Base-by-base conservation (phyloP, 2,888 invertebrate species). In the Tolmerus cingulatus region DNA sequence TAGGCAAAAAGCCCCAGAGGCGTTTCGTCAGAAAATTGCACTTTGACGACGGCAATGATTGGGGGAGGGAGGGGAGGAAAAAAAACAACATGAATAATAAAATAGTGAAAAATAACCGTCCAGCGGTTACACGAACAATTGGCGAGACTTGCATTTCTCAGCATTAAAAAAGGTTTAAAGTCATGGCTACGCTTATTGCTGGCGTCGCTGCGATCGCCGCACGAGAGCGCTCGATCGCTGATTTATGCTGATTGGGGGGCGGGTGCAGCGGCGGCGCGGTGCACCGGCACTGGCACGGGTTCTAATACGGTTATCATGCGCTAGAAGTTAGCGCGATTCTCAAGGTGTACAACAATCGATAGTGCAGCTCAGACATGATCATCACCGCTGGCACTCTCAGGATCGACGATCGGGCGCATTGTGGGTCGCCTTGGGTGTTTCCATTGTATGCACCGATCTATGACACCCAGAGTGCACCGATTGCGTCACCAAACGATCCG, bases 121-220 rank as follows among this genome's bases (percentile, higher is more conserved):
- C 30, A 19, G 81, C 55, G 34, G 30, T 27, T 81, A 55, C 34
- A 30, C 51, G 30, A 51, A 30, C 40, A 81, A 81, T 51, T 81
- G n/a, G 55, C 55, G 8, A 51, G 51, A 66, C 66, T 66, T 66
- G 66, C 55, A 27, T 81, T n/a, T 46, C 8, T 51, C 51, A 55
- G 81, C 81, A 81, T 55, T 55, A 81, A 74, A 85, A 85, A 85
- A 85, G 85, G 85, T 85, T 85, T 85, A 85, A 85, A 85, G 85
- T 85, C 85, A 85, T 74, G 85, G 85, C 74, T 85, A 85, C 81
- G 34, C 16, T 81, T 81, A 55, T 81, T 81, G 55, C 16, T 81
- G 81, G 81, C 81, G 81, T 81, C 81, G 81, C 55, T 78, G 43
- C 51, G 81, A 55, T 81, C 51, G 55, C 81, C 23, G 66, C 23